These are phyloP conservation scores for Oryzias curvinotus DNA, from an alignment of 2,113 vertebrate species.

Conservation along the genomic window DNA sequence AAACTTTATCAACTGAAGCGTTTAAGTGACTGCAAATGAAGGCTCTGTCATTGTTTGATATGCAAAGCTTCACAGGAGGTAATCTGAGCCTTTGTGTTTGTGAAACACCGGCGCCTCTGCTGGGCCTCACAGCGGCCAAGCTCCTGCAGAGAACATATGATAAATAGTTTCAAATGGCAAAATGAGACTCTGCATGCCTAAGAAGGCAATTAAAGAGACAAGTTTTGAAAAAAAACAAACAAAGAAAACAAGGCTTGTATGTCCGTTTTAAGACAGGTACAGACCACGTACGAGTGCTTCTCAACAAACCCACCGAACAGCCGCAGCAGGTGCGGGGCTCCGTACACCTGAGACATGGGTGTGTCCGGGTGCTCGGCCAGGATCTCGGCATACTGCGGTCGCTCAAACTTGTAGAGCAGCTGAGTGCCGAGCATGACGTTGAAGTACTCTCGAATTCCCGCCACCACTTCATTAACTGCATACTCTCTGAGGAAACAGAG, in stretches of 20 bases:
- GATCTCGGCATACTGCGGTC: conserved; percentile 94
- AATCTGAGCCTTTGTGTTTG: background rate
- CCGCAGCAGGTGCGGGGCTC: conserved; percentile 91
- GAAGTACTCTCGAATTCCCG: conserved; percentile 96
- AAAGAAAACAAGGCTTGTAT: too few relatives aligned
- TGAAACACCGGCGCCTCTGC: background rate
- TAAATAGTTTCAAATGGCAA: background rate
- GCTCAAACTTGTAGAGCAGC: conserved; percentile 96
- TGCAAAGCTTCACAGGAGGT: background rate
- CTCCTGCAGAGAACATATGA: background rate
- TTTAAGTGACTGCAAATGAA: background rate
- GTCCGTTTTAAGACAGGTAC: background rate
- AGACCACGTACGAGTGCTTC: background rate
- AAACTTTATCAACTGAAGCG: background rate
- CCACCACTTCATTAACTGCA: conserved; percentile 94
- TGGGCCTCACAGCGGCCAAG: background rate
- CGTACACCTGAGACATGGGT: conserved; percentile 95
- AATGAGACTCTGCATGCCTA: too few relatives aligned
- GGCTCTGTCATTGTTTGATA: background rate
- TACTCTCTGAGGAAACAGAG: conserved; percentile 80
- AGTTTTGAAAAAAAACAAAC: background rate
- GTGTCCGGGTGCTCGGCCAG: conserved; percentile 88
- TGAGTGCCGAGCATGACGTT: conserved; percentile 98
- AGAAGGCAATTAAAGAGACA: too few relatives aligned
- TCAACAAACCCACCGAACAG: conserved; percentile 82